A percentile compares a stretch with the other conserved stretches of the same genome.
Conservation (phyloP, 2,888 invertebrate species). For the Trissoscelio sp. region DNA sequence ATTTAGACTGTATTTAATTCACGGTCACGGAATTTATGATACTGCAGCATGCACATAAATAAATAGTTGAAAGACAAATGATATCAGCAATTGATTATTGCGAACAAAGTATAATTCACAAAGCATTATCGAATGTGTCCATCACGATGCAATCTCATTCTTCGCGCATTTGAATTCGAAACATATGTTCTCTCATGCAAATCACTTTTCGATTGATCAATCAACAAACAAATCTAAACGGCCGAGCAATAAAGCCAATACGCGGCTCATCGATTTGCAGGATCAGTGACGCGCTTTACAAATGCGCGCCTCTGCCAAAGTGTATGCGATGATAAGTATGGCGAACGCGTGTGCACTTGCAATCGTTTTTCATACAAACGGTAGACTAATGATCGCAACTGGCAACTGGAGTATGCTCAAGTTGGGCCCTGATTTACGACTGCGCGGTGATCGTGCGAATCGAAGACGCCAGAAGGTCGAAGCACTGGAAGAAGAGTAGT, state of each 20-base stretch:
- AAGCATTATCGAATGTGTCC: slow-evolving; percentile 3
- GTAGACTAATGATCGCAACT: slow-evolving; percentile 67
- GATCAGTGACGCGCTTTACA: slow-evolving; percentile 26
- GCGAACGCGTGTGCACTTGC: slow-evolving; percentile 30
- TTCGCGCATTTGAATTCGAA: not conserved
- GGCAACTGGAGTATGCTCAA: slow-evolving; percentile 59
- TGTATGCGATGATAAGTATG: slow-evolving; percentile 38
- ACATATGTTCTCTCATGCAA: slow-evolving; percentile 31
- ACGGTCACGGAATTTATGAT: too few species aligned
- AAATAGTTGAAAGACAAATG: not conserved
- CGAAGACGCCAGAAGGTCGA: slow-evolving; percentile 70
- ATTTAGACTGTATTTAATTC: too few species aligned
- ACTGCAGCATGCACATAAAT: too few species aligned
- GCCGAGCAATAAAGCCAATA: slow-evolving; percentile 7
- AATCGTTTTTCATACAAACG: slow-evolving; percentile 66
- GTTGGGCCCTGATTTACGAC: slow-evolving; percentile 67
- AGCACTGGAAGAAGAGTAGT: slow-evolving; percentile 69
- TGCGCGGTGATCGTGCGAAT: slow-evolving; percentile 71
- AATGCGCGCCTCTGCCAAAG: slow-evolving; percentile 19
- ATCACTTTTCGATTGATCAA: slow-evolving; percentile 44
- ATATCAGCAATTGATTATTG: slow-evolving; percentile 22
- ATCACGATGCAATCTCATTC: slow-evolving; percentile 5
- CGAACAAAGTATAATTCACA: slow-evolving; percentile 7
- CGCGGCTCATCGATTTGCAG: slow-evolving; percentile 3
- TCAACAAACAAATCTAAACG: slow-evolving; percentile 31